Evolutionary conservation across 2,797 vertebrate genomes (phyloP).

Genomic region (Ficedula albicollis): DNA sequence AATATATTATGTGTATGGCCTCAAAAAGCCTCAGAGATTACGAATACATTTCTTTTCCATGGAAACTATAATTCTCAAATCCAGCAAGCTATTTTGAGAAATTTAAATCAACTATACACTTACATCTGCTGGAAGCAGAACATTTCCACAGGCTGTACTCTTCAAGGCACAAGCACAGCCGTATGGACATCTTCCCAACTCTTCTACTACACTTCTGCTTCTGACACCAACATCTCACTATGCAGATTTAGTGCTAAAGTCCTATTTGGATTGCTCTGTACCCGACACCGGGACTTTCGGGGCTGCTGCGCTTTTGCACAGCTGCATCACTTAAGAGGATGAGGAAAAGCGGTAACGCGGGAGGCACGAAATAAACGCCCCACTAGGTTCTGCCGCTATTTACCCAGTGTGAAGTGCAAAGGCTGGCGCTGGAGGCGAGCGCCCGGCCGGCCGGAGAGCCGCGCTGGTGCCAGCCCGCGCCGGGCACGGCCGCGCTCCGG

Average conservation of each 20-base stretch:
- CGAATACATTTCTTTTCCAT: slow-evolving; percentile 57
- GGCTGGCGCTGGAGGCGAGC: not conserved
- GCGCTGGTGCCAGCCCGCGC: not conserved
- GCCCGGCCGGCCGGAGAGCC: not conserved
- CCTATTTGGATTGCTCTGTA: not conserved
- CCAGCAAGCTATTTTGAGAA: slow-evolving; percentile 52
- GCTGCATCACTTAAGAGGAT: not conserved
- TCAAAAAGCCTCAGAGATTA: slow-evolving; percentile 64
- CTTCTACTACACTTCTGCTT: not conserved
- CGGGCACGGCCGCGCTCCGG: not conserved
- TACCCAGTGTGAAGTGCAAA: not conserved
- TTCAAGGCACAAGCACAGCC: not conserved
- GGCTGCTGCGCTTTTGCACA: not conserved
- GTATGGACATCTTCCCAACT: not conserved
- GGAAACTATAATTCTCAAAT: slow-evolving; percentile 63
- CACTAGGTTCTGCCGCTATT: not conserved
- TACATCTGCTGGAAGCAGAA: slow-evolving; percentile 28
- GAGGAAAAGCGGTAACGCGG: not conserved
- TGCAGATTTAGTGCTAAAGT: not conserved
- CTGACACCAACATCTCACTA: not conserved
- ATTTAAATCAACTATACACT: slow-evolving; percentile 45
- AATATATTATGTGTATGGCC: slow-evolving; percentile 31
- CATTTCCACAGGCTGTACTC: slow-evolving; percentile 12
- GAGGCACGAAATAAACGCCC: not conserved
- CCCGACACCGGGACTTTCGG: not conserved